Evolutionary conservation across 2,797 vertebrate species (phyloP).

Genomic region (Manis javanica): DNA sequence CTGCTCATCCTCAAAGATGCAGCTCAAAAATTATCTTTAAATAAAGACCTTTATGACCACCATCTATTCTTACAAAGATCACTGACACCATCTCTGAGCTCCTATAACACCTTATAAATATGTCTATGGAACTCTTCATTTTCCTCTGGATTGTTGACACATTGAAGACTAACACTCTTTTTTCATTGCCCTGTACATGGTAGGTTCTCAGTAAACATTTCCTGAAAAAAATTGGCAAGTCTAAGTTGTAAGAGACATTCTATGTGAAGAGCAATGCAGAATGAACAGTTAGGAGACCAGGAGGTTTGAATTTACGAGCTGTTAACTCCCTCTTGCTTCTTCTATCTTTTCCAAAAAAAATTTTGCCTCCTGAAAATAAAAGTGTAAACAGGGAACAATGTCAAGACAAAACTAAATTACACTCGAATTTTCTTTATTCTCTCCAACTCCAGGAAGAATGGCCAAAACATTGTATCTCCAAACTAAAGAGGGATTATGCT

Average conservation of each 20-base stretch:
- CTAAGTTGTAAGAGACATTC: background rate
- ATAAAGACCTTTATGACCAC: background rate
- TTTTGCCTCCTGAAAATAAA: background rate
- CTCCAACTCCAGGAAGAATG: background rate
- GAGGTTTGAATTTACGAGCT: background rate
- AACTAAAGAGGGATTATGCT: background rate
- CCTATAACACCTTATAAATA: background rate
- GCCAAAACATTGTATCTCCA: background rate
- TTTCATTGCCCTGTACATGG: background rate
- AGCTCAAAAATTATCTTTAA: background rate
- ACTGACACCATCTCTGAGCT: background rate
- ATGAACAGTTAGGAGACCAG: background rate
- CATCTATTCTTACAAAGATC: background rate
- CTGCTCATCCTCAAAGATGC: background rate
- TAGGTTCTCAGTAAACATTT: background rate
- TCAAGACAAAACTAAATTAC: background rate
- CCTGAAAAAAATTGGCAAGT: background rate
- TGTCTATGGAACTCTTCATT: background rate
- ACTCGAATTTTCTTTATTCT: background rate
- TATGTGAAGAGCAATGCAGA: background rate
- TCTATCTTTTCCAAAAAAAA: no score
- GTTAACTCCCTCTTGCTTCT: background rate
- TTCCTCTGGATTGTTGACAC: background rate
- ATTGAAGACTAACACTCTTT: background rate
- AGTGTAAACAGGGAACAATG: background rate